Evolutionary conservation across 2,888 invertebrate species (phyloP).

Genomic region (Drosophila demipolita): DNA sequence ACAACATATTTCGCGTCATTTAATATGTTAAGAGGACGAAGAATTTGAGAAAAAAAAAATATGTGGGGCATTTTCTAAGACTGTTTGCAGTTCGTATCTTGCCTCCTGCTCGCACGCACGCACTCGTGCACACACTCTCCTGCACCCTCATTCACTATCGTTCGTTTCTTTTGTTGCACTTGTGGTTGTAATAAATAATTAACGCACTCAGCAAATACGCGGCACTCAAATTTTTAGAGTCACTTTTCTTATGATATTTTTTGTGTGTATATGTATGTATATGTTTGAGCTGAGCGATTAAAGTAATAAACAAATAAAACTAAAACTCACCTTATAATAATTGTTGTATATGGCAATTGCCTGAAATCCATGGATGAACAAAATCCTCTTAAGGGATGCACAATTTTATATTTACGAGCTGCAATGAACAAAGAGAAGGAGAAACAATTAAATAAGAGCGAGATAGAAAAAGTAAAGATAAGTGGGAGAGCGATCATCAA

Average conservation of each 20-base stretch:
- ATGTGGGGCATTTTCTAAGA: constrained; percentile 44
- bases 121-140: not conserved
- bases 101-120: not conserved
- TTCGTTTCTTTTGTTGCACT: constrained; percentile 22
- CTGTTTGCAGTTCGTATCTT: constrained; percentile 8
- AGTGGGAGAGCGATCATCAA: constrained; percentile 3
- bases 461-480: not conserved
- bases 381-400: constrained; percentile 15
- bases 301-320: not conserved
- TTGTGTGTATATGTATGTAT: not conserved
- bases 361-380: constrained; percentile 42
- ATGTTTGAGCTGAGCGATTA: not conserved
- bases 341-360: constrained; percentile 37
- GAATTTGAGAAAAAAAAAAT: constrained; percentile 17
- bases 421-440: constrained; percentile 28
- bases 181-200: constrained; percentile 31
- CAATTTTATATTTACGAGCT: constrained; percentile 34
- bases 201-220: constrained; percentile 21
- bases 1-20: constrained; percentile 56
- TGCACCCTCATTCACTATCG: not conserved
- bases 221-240: constrained; percentile 6
- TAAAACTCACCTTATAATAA: constrained; percentile 42
- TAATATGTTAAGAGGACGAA: constrained; percentile 29
- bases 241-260: constrained; percentile 4
- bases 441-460: constrained; percentile 5